These are phyloP conservation scores for Lagopus muta DNA, from an alignment of 2,113 vertebrate species.

Conservation along the genomic window DNA sequence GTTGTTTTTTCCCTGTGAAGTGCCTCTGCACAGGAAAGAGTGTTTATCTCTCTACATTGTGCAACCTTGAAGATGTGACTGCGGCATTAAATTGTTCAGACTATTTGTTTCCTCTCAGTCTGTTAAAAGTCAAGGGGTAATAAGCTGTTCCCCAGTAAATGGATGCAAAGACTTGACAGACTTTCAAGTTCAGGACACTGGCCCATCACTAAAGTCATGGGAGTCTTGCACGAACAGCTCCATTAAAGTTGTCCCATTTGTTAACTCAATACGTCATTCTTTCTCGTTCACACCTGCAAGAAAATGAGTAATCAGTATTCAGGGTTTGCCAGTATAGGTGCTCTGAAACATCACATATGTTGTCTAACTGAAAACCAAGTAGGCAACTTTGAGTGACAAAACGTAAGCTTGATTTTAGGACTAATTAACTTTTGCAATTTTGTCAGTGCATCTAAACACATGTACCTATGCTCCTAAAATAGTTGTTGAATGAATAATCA, in stretches of 20 bases:
- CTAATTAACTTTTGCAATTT: background rate
- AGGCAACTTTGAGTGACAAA: background rate
- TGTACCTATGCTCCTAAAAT: fast-evolving
- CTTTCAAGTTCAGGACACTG: background rate
- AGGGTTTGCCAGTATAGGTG: background rate
- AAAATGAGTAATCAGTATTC: background rate
- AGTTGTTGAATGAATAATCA: background rate
- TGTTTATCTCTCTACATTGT: background rate
- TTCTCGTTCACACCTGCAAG: background rate
- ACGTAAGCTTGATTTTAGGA: background rate
- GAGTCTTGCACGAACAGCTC: background rate
- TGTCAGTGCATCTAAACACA: background rate
- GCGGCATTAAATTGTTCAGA: background rate
- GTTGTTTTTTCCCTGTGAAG: background rate
- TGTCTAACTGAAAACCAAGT: background rate
- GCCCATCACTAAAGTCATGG: background rate
- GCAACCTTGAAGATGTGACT: background rate
- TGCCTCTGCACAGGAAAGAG: background rate
- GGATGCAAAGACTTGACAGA: background rate
- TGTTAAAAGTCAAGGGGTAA: background rate
- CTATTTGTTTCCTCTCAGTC: background rate
- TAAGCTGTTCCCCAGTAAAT: background rate
- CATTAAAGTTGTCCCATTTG: background rate
- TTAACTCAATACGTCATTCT: background rate
- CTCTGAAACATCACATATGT: background rate